Percentiles rank a stretch among this genome's conserved stretches.
These are phyloP conservation scores for Mirza zaza DNA, from an alignment of 2,113 vertebrate genomes.

Conservation along the genomic window DNA sequence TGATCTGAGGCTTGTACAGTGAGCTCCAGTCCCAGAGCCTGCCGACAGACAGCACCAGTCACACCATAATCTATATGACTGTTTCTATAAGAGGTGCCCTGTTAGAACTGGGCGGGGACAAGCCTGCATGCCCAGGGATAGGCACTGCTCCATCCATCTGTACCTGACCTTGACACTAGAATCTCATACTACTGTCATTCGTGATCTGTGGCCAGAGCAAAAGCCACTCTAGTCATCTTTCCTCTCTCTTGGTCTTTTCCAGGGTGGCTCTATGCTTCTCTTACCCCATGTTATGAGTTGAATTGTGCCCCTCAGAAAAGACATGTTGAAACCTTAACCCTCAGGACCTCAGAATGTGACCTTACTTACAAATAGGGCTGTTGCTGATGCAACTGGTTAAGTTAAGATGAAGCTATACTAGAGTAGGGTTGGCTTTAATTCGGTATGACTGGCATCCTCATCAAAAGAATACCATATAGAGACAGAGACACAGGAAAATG, in stretches of 20 bases:
- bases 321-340: background rate
- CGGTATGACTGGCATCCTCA: background rate
- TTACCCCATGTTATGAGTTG: background rate
- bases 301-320: background rate
- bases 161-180: background rate
- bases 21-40: background rate
- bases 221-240: background rate
- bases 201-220: background rate
- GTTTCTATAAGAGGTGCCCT: background rate
- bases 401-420: background rate
- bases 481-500: background rate
- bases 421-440: background rate
- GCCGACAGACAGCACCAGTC: background rate
- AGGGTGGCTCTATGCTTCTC: background rate
- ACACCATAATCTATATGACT: background rate
- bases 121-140: background rate
- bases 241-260: background rate
- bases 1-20: background rate
- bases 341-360: background rate
- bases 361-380: background rate
- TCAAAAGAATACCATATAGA: background rate
- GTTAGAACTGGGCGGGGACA: background rate
- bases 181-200: background rate
- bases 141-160: background rate
- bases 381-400: background rate